Evolutionary conservation across 92 coral and sea anemone genomes (phyloP), one percentile per base, ranked within the genome.

Genomic region (Phenganax subtilis): DNA sequence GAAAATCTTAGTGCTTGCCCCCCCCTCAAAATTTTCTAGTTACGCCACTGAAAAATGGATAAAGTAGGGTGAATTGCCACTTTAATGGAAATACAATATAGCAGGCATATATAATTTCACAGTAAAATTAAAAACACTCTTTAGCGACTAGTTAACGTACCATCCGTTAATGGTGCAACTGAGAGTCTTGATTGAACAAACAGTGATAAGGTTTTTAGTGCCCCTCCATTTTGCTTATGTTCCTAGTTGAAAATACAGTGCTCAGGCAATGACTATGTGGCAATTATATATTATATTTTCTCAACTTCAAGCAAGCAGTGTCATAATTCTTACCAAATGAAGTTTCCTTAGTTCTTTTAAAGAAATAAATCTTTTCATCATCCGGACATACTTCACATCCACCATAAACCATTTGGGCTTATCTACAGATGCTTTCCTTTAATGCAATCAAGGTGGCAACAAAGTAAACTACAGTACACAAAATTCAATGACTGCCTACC

Each of bases 351-450:
- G 86, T 81, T 96, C 99, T 55, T 90, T 79, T 17, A 96, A 86
- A 6, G 96, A 85, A 60, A 96, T 90, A 69, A 83, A 92, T 47
- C 97, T 85, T 75, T 96, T 91, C 87, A 90, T 76, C 99, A 92
- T 90, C 27, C 99, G 91, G 3, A 92, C 91, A 85, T 90, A 96
- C 83, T 92, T 89, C 14, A 96, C 97, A 86, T 96, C 99, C 15
- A 96, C 98, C 98, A 94, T 94, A 71, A 84, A 90, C 98, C 98
- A 94, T 75, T 90, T 94, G 6, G 98, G 98, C 44, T 87, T 94
- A 79, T 92, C 97, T 66, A 84, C 82, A 27, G 85, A 85, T 52
- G 97, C 82, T 52, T 83, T 72, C 76, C 97, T 91, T 66, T 5
- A 82, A 67, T 37, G 47, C 47, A 37, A 37, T 37, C 47, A 37